A percentile compares a stretch with the other conserved stretches of the same genome.
Evolutionary conservation across 2,888 invertebrate species (phyloP).

Genomic region (Nymphalis urticae): DNA sequence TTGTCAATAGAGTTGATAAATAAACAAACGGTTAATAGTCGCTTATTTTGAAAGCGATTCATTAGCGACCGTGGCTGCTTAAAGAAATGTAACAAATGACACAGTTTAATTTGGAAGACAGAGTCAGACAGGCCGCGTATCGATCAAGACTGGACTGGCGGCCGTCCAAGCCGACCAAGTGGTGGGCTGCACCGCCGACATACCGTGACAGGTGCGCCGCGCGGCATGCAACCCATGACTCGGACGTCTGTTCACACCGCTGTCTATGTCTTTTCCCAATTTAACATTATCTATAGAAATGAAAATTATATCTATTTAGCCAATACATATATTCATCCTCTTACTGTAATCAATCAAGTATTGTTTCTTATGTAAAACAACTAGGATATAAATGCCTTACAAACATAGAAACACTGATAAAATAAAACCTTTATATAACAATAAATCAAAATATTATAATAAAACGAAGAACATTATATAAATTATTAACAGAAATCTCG

Average conservation of each 20-base stretch:
- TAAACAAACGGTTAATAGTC: constrained; percentile 48
- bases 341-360: background rate
- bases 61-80: constrained; percentile 70
- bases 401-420: background rate
- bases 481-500: constrained; percentile 65
- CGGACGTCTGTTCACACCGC: constrained; percentile 54
- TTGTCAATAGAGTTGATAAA: constrained; percentile 38
- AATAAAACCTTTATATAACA: constrained; percentile 9
- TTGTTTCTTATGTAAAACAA: background rate
- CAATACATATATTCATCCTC: background rate
- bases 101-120: constrained; percentile 81
- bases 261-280: constrained; percentile 34
- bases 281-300: constrained; percentile 6
- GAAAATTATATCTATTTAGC: constrained; percentile 1
- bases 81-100: constrained; percentile 77
- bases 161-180: constrained; percentile 72
- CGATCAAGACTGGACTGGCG: constrained; percentile 76
- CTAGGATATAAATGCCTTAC: background rate
- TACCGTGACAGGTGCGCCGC: constrained; percentile 72
- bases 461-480: constrained; percentile 41
- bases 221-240: constrained; percentile 75
- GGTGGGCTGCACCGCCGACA: constrained; percentile 77
- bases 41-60: constrained; percentile 54
- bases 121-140: constrained; percentile 73
- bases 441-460: constrained; percentile 40